A percentile compares a stretch with the other conserved stretches of the same genome.
Evolutionary conservation across 2,888 invertebrate species (phyloP).

Genomic region (Panorpa germanica): DNA sequence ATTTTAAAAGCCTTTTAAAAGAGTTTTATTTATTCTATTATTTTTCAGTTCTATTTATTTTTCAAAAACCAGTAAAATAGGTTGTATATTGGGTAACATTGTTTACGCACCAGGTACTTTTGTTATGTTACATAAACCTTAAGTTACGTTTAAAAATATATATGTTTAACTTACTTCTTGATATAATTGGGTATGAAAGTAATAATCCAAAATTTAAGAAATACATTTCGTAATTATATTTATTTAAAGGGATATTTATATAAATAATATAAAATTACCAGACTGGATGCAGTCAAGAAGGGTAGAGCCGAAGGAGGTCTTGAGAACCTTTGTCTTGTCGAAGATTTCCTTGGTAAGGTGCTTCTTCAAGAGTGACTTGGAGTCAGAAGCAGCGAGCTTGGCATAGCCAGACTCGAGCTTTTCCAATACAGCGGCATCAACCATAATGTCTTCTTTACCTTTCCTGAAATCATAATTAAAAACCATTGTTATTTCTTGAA

Average conservation of each 20-base stretch:
- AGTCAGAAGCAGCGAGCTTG: slow-evolving; percentile 75
- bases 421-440: slow-evolving; percentile 78
- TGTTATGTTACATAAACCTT: too few relatives aligned
- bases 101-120: too few relatives aligned
- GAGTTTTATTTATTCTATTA: too few relatives aligned
- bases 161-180: too few relatives aligned
- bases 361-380: slow-evolving; percentile 93
- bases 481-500: too few relatives aligned
- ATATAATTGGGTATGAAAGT: too few relatives aligned
- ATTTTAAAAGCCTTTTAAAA: too few relatives aligned
- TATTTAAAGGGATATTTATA: background rate
- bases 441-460: slow-evolving; percentile 57
- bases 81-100: too few relatives aligned
- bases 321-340: slow-evolving; percentile 80
- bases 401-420: slow-evolving; percentile 82
- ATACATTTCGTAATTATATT: background rate
- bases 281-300: slow-evolving; percentile 90
- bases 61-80: too few relatives aligned
- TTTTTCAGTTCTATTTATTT: too few relatives aligned
- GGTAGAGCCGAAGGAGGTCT: slow-evolving; percentile 84
- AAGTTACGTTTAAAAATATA: too few relatives aligned
- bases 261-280: slow-evolving; percentile 32
- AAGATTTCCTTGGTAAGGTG: slow-evolving; percentile 82
- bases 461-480: slow-evolving; percentile 32
- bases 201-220: slow-evolving; percentile 5